phyloP scores from a whole-genome alignment of 2,888 invertebrate species.

The Geotrupes spiniger region DNA sequence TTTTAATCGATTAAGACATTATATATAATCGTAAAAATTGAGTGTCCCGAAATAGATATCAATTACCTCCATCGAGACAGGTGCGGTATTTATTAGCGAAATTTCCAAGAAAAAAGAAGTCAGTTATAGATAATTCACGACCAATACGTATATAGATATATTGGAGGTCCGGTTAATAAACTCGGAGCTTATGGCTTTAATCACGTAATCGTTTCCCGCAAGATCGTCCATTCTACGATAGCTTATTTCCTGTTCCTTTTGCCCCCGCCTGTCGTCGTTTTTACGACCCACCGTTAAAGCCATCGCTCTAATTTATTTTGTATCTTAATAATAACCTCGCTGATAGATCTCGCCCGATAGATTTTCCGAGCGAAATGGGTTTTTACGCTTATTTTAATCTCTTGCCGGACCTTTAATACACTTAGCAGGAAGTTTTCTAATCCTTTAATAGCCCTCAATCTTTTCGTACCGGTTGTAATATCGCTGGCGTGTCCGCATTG shows the following conservation, averaged over 20 bases:
- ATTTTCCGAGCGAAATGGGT: constrained; percentile 6
- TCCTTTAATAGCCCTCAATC: constrained; percentile 28
- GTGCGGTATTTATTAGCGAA: constrained; percentile 4
- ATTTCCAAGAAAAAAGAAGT: constrained; percentile 13
- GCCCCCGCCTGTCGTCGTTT: background rate
- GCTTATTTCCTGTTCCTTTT: too few relatives aligned
- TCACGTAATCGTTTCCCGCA: constrained; percentile 37
- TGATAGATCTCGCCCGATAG: constrained; percentile 9
- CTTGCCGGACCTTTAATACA: constrained; percentile 26
- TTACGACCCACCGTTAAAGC: constrained; percentile 11
- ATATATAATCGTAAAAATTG: constrained; percentile 1
- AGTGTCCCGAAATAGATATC: background rate
- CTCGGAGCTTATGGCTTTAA: constrained; percentile 38
- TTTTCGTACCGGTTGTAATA: constrained; percentile 22
- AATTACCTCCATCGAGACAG: background rate
- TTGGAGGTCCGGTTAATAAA: constrained; percentile 38
- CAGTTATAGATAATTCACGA: constrained; percentile 32
- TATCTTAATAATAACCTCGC: constrained; percentile 23
- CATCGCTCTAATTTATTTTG: constrained; percentile 24
- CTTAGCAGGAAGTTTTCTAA: constrained; percentile 25
- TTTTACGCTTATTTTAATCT: constrained; percentile 26
- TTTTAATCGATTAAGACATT: too few relatives aligned
- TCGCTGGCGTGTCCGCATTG: constrained; percentile 25
- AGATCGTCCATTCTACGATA: constrained; percentile 1
- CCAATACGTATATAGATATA: constrained; percentile 25